phyloP scores from a whole-genome alignment of 1,140 invertebrate genomes.

The Leucophenga varia region DNA sequence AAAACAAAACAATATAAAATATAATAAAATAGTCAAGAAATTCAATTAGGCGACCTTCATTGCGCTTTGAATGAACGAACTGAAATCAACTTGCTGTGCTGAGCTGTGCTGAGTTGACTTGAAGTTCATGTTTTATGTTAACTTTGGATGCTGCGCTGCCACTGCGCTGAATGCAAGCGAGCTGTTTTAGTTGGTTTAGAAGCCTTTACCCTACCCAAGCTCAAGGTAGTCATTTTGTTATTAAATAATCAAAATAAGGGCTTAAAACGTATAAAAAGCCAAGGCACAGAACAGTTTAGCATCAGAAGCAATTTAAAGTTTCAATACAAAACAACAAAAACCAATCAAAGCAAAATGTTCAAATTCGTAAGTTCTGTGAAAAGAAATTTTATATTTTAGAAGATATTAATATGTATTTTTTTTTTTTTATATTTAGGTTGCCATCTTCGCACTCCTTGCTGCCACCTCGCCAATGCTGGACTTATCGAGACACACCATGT shows the following conservation, averaged over 20 bases:
- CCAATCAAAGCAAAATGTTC: conserved; percentile 51
- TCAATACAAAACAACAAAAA: conserved; percentile 22
- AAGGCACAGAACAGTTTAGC: conserved; percentile 18
- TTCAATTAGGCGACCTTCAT: conserved; percentile 8
- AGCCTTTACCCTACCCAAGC: conserved; percentile 20
- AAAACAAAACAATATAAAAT: conserved; percentile 11
- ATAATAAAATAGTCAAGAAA: conserved; percentile 14
- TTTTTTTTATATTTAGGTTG: conserved; percentile 1
- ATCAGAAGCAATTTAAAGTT: conserved; percentile 35
- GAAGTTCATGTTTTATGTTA: no score
- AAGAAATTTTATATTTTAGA: not conserved
- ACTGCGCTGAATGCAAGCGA: no score
- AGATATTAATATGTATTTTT: not conserved
- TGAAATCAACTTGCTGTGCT: no score
- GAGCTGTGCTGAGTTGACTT: no score
- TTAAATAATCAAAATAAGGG: no score
- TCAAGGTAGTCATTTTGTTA: no score
- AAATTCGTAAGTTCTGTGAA: conserved; percentile 47
- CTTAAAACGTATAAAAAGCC: no score
- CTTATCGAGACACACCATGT: conserved; percentile 44
- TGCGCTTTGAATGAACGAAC: conserved; percentile 22
- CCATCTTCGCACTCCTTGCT: conserved; percentile 59
- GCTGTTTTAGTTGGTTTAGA: conserved; percentile 22
- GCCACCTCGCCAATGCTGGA: conserved; percentile 60
- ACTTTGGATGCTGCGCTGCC: no score